These are phyloP conservation scores for Drosophila buzzatii DNA, from an alignment of 2,888 invertebrate genomes.

Conservation along the genomic window DNA sequence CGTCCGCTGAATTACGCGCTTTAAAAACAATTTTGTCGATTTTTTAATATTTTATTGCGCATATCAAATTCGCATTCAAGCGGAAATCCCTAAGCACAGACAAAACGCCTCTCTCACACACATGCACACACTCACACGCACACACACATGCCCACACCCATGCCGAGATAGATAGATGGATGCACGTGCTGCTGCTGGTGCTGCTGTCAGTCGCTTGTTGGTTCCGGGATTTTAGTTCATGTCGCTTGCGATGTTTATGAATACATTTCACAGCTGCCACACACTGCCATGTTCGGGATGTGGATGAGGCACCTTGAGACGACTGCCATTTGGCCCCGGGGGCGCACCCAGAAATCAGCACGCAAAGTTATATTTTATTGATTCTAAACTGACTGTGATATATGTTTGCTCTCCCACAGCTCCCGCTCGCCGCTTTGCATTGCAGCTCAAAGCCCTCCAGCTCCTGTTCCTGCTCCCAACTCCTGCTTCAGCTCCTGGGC, in stretches of 20 bases:
- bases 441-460: conserved; percentile 24
- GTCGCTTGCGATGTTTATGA: conserved; percentile 76
- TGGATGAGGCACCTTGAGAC: conserved; percentile 57
- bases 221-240: conserved; percentile 63
- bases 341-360: conserved; percentile 67
- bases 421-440: conserved; percentile 26
- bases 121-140: not conserved
- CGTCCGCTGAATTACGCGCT: conserved; percentile 70
- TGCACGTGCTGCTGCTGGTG: conserved; percentile 73
- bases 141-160: not conserved
- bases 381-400: conserved; percentile 76
- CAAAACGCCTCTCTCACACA: conserved; percentile 57
- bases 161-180: conserved; percentile 44
- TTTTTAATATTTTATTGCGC: conserved; percentile 79
- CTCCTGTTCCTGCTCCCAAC: conserved; percentile 1
- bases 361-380: conserved; percentile 78
- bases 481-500: conserved; percentile 7
- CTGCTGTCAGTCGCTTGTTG: conserved; percentile 73
- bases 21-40: conserved; percentile 78
- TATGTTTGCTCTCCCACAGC: conserved; percentile 35
- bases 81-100: conserved; percentile 76
- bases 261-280: conserved; percentile 65
- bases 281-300: conserved; percentile 24
- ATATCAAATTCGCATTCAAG: conserved; percentile 78
- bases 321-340: conserved; percentile 42